Evolutionary conservation across 2,797 vertebrate genomes (phyloP).

Genomic region (Pteropus rufus): DNA sequence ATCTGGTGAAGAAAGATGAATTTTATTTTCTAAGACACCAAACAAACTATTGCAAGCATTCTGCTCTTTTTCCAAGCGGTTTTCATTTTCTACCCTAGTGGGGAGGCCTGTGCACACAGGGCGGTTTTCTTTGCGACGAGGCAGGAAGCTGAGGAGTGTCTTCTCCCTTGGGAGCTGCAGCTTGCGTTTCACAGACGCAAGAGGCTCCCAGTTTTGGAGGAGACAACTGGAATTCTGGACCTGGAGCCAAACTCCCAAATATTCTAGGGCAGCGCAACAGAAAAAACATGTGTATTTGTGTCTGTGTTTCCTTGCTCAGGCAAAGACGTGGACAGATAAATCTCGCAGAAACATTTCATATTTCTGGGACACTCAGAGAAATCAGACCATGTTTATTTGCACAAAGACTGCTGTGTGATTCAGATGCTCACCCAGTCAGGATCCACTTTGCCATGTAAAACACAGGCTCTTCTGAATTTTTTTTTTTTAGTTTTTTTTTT

Average conservation of each 20-base stretch:
- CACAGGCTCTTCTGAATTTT: neutral
- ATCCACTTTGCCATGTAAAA: neutral
- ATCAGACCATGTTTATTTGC: slow-evolving; percentile 32
- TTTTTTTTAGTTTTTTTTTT: neutral
- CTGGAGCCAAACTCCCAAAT: slow-evolving; percentile 48
- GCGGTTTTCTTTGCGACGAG: neutral
- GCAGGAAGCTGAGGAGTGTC: slow-evolving; percentile 27
- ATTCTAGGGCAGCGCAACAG: slow-evolving; percentile 1
- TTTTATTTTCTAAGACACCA: slow-evolving; percentile 57
- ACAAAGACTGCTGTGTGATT: neutral
- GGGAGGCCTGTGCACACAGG: neutral
- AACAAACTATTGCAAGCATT: slow-evolving; percentile 21
- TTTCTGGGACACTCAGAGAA: slow-evolving; percentile 41
- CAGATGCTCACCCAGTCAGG: neutral
- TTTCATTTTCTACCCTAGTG: neutral
- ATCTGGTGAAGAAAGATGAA: slow-evolving; percentile 36
- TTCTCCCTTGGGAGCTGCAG: neutral
- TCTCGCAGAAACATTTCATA: neutral
- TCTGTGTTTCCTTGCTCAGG: slow-evolving; percentile 25
- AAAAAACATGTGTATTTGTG: slow-evolving; percentile 21
- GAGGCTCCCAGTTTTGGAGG: slow-evolving; percentile 55
- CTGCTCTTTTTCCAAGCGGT: slow-evolving; percentile 26
- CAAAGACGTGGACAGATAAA: neutral
- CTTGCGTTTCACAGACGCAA: slow-evolving; percentile 58
- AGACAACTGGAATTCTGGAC: slow-evolving; percentile 21